phyloP scores from a whole-genome alignment of 2,797 vertebrate genomes.

The Halcyon leucocephala region DNA sequence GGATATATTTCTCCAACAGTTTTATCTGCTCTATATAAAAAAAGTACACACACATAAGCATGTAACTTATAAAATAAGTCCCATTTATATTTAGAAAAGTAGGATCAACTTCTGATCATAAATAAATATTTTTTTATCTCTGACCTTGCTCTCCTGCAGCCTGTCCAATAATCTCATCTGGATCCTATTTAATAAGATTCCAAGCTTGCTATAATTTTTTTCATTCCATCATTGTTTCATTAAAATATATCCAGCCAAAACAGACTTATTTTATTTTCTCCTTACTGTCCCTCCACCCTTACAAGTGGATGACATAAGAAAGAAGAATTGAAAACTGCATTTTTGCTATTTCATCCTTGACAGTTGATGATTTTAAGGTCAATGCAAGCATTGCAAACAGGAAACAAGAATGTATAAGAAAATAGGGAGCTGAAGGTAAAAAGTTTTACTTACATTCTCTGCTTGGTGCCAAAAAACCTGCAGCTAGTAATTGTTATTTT shows the following conservation, averaged over 20 bases:
- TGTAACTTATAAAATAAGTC: not conserved
- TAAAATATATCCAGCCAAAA: not conserved
- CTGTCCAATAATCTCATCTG: not conserved
- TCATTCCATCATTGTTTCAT: not conserved
- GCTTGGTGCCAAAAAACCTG: not conserved
- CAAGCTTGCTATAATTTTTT: not conserved
- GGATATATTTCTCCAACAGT: not conserved
- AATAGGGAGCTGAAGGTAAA: not conserved
- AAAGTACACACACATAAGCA: not conserved
- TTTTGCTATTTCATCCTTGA: not conserved
- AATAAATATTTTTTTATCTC: not conserved
- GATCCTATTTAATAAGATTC: not conserved
- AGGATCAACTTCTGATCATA: not conserved
- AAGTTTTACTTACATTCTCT: not conserved
- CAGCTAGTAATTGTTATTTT: not conserved
- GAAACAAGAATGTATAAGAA: not conserved
- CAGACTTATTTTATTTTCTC: not conserved
- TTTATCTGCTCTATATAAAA: not conserved
- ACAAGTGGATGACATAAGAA: not conserved
- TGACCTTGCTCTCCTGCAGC: not conserved
- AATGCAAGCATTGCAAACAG: not conserved
- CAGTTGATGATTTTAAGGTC: not conserved
- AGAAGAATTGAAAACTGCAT: not conserved
- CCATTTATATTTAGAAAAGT: not conserved
- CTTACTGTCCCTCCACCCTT: not conserved